These are phyloP conservation scores for Digitonthophagus gazella DNA, from an alignment of 2,888 invertebrate genomes.

Conservation along the genomic window DNA sequence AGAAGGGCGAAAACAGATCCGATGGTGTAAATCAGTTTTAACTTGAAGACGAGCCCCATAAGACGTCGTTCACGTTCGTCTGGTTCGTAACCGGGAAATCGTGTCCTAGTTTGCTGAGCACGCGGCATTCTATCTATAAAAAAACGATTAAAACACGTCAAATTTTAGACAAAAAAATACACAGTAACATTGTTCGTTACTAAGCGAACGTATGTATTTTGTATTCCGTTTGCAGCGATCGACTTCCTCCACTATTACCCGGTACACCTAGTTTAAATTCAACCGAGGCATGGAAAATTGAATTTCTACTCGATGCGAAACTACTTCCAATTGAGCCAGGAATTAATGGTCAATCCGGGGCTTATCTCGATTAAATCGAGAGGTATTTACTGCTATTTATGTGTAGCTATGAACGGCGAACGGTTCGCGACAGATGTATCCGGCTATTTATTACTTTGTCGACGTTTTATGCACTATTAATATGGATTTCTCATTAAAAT, in stretches of 20 bases:
- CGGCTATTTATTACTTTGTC: conserved; percentile 1
- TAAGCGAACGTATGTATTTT: too few relatives aligned
- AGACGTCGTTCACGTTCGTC: background rate
- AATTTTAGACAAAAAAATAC: too few relatives aligned
- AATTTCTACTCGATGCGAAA: background rate
- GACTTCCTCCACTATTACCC: background rate
- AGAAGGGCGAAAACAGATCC: background rate
- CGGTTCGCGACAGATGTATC: background rate
- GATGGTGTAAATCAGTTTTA: background rate
- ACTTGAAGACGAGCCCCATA: background rate
- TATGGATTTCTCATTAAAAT: background rate
- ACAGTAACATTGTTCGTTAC: too few relatives aligned
- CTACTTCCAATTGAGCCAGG: background rate
- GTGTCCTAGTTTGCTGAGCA: too few relatives aligned
- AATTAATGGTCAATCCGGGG: background rate
- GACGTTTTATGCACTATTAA: background rate
- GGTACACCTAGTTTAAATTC: background rate
- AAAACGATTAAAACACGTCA: too few relatives aligned
- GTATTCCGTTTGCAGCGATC: background rate
- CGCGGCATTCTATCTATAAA: too few relatives aligned
- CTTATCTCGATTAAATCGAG: conserved; percentile 1
- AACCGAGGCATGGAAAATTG: background rate
- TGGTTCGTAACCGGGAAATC: background rate
- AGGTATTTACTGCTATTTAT: background rate
- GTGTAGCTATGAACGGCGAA: background rate